Evolutionary conservation across 2,113 vertebrate species (phyloP).

Genomic region (Saccopteryx leptura): DNA sequence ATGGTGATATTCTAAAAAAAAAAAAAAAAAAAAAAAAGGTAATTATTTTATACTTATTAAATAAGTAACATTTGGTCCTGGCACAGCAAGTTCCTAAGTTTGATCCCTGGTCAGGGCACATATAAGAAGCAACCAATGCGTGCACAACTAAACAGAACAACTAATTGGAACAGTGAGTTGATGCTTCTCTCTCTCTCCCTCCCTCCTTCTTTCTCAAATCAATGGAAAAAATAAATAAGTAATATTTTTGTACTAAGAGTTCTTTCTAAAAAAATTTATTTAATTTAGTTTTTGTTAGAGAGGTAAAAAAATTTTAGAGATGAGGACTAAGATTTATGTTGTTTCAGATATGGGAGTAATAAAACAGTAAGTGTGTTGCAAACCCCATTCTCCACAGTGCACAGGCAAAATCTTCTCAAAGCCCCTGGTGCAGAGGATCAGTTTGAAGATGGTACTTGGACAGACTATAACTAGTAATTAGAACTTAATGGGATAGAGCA

Average conservation of each 20-base stretch:
- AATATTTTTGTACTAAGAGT: slow-evolving; percentile 22
- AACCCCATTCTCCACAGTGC: neutral
- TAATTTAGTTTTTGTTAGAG: neutral
- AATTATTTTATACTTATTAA: neutral
- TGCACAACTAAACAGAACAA: no score
- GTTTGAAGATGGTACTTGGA: slow-evolving; percentile 5
- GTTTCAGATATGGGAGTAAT: slow-evolving; percentile 23
- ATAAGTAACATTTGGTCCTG: neutral
- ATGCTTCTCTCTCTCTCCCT: no score
- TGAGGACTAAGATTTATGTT: neutral
- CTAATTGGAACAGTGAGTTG: no score
- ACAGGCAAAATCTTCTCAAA: neutral
- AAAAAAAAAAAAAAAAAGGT: neutral
- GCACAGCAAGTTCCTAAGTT: no score
- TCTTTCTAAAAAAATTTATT: neutral
- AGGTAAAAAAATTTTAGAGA: neutral
- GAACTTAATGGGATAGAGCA: slow-evolving; percentile 55
- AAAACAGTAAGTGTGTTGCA: neutral
- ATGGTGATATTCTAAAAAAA: neutral
- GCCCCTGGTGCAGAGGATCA: neutral
- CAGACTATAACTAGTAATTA: slow-evolving; percentile 63
- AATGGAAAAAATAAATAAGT: no score
- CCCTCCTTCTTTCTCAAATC: no score
- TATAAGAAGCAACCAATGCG: no score
- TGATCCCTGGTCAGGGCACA: no score